phyloP scores from a whole-genome alignment of 2,888 invertebrate species.

The Myathropa florea region DNA sequence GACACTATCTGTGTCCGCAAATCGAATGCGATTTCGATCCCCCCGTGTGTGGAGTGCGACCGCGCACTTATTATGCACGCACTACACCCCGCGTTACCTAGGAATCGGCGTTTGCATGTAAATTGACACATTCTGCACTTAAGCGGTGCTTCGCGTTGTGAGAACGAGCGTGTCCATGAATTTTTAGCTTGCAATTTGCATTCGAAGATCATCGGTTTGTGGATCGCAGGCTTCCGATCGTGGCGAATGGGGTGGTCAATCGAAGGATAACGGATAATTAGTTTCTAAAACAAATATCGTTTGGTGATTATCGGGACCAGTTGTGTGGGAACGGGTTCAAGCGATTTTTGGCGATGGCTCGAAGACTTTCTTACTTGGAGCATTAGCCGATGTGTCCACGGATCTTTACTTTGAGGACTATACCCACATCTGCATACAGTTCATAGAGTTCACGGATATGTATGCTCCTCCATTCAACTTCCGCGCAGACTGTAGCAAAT shows the following conservation, averaged over 20 bases:
- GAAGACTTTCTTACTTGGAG: no score
- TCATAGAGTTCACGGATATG: no score
- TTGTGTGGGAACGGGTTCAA: neutral
- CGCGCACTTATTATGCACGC: conserved; percentile 44
- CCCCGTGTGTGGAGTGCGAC: neutral
- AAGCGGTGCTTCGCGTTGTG: conserved; percentile 38
- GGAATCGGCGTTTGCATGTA: conserved; percentile 53
- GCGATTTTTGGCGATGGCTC: neutral
- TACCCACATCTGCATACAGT: no score
- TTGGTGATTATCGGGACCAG: neutral
- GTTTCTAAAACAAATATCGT: neutral
- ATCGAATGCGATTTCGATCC: conserved; percentile 39
- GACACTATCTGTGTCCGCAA: conserved; percentile 28
- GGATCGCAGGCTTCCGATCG: conserved; percentile 34
- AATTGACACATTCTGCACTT: conserved; percentile 66
- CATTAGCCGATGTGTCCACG: no score
- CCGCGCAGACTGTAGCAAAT: no score
- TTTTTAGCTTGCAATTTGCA: conserved; percentile 63
- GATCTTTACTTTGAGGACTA: no score
- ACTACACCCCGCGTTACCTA: conserved; percentile 3
- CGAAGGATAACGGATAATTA: neutral
- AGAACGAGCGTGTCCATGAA: conserved; percentile 54
- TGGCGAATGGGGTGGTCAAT: neutral
- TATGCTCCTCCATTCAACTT: no score
- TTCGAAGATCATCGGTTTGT: conserved; percentile 42